These are phyloP conservation scores for Acrossocheilus fasciatus DNA, from an alignment of 2,797 vertebrate species.

Conservation along the genomic window DNA sequence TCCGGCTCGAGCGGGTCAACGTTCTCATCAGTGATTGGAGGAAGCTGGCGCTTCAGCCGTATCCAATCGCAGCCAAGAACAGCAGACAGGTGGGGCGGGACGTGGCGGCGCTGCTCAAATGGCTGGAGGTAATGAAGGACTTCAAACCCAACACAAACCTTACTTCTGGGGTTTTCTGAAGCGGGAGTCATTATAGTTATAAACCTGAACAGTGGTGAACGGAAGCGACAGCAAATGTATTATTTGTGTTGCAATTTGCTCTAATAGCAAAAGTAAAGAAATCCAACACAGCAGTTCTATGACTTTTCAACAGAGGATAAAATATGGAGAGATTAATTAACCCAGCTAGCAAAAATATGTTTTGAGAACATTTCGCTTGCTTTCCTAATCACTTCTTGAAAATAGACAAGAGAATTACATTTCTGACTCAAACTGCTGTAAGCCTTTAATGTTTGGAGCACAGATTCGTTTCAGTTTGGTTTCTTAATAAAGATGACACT, in stretches of 20 bases:
- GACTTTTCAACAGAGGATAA: too few relatives aligned
- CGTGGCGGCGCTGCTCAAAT: conserved; percentile 78
- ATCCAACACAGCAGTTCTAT: background rate
- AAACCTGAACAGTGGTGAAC: background rate
- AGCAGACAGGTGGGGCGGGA: conserved; percentile 78
- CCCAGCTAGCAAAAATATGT: too few relatives aligned
- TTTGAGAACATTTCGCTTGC: too few relatives aligned
- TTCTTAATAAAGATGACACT: too few relatives aligned
- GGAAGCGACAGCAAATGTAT: background rate
- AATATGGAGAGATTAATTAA: too few relatives aligned
- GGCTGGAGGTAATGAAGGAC: conserved; percentile 80
- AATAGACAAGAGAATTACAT: too few relatives aligned
- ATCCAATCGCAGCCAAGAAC: conserved; percentile 78
- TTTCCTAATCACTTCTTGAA: too few relatives aligned
- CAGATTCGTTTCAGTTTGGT: too few relatives aligned
- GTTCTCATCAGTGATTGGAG: conserved; percentile 84
- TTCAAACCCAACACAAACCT: background rate
- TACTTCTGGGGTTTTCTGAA: too few relatives aligned
- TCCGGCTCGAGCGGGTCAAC: conserved; percentile 69
- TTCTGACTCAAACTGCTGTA: too few relatives aligned
- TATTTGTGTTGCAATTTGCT: background rate
- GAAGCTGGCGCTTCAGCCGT: conserved; percentile 76
- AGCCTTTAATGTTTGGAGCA: too few relatives aligned
- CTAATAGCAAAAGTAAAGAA: background rate
- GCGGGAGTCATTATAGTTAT: background rate